Conservation (phyloP, 2,888 invertebrate species). For the Neelides folsomi region DNA sequence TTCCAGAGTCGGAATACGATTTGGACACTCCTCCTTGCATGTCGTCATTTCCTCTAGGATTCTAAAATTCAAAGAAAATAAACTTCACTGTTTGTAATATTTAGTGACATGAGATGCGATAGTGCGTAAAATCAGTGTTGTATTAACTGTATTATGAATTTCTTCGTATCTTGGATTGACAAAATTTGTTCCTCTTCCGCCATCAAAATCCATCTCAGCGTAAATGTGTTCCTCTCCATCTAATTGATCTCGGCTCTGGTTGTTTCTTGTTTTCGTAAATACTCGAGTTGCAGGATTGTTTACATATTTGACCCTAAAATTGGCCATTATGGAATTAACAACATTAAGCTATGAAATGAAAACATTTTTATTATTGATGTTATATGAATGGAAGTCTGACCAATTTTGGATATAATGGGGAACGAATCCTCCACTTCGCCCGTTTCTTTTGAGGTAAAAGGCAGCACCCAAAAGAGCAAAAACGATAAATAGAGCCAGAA, state of each 20-base stretch:
- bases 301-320: conserved; percentile 31
- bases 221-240: conserved; percentile 20
- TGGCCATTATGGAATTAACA: conserved; percentile 26
- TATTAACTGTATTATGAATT: conserved; percentile 2
- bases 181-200: conserved; percentile 9
- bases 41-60: background rate
- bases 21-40: conserved; percentile 2
- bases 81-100: background rate
- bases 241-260: conserved; percentile 10
- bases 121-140: background rate
- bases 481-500: no score
- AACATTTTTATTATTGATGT: background rate
- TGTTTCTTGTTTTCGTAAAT: no score
- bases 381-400: background rate
- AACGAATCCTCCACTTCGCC: no score
- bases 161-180: conserved; percentile 10
- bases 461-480: no score
- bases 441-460: no score
- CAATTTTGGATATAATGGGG: no score
- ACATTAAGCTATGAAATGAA: background rate
- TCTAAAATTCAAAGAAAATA: background rate
- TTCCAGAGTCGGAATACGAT: conserved; percentile 8
- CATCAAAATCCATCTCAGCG: conserved; percentile 23
- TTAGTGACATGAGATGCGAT: background rate
- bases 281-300: conserved; percentile 19